Base-by-base conservation (phyloP, 2,113 vertebrate genomes). In the Scartelaos histophorus region DNA sequence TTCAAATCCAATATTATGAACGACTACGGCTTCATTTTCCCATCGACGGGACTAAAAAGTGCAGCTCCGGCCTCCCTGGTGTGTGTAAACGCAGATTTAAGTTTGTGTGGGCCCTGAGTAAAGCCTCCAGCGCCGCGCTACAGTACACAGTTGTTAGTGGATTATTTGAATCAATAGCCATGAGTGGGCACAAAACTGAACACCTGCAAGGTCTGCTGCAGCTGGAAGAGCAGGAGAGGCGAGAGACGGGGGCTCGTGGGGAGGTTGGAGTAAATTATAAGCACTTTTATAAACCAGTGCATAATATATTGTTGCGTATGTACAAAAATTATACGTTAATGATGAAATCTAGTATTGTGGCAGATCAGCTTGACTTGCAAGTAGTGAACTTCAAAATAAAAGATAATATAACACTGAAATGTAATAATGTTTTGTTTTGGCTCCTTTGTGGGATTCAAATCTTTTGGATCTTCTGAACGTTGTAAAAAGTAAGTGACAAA, bases 91-190 rank as follows among this genome's bases (percentile, higher is more conserved):
- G 53, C 62, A 71, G 76, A 83, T 76, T 57, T 67, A 85, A 80
- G 70, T 76, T 74, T 67, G 60, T 80, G 78, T 68, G 47, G 66
- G 76, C 56, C 61, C 81, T 75, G 82, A 77, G 54, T 45, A 76
- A 84, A 85, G 78, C 83, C 81, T 74, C 53, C 69, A 72, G 83
- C 64, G 35, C 79, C 73, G 24, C 15, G 46, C 82, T 56, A 83
- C 79, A 79, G 73, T 80, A 79, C 84, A 87, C 82, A 78, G 73
- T 77, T 80, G 83, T 84, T 82, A 79, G 82, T 76, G 70, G 79
- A 83, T 88, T 86, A 86, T 62, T 61, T 17, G 67, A 88, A 82
- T 81, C 83, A 74, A 79, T 83, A 69, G 73, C 45, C 79, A 43
- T 6, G 35, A 82, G 79, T 74, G 74, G 76, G 74, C 71, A 80